Percentiles rank a stretch among this genome's conserved stretches.
These are phyloP conservation scores for Yponomeuta evonymella DNA, from an alignment of 2,888 invertebrate genomes.

Conservation along the genomic window DNA sequence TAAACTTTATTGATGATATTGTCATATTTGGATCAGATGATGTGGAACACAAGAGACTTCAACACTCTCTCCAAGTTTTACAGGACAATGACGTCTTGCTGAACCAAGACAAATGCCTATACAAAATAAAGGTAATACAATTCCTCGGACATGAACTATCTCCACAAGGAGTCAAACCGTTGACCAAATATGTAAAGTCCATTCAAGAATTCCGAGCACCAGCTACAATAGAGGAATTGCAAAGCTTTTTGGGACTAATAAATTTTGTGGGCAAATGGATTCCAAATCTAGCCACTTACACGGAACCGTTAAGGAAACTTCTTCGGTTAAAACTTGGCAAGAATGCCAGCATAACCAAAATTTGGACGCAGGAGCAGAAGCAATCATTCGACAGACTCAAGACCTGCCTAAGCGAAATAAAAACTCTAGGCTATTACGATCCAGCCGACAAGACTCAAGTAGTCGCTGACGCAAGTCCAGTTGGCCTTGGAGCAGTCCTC, in stretches of 20 bases:
- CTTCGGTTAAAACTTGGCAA: constrained; percentile 19
- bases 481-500: constrained; percentile 24
- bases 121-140: constrained; percentile 4
- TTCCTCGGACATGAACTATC: too few species aligned
- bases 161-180: constrained; percentile 26
- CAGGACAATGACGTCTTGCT: constrained; percentile 12
- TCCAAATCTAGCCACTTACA: constrained; percentile 25
- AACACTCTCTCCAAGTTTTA: constrained; percentile 4
- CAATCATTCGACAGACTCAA: constrained; percentile 21
- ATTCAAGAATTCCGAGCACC: constrained; percentile 25
- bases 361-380: constrained; percentile 20
- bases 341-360: constrained; percentile 22
- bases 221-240: constrained; percentile 26
- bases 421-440: constrained; percentile 28
- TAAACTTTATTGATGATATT: constrained; percentile 32
- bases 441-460: constrained; percentile 25
- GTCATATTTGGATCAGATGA: constrained; percentile 20
- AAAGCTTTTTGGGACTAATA: constrained; percentile 31
- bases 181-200: constrained; percentile 25
- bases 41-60: constrained; percentile 11
- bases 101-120: constrained; percentile 14
- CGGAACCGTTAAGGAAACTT: constrained; percentile 25
- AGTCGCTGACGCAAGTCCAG: constrained; percentile 30
- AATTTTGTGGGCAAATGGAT: constrained; percentile 30
- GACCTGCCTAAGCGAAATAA: constrained; percentile 18